Base-by-base conservation (phyloP, 2,888 invertebrate genomes). In the Ophioninae sp. region DNA sequence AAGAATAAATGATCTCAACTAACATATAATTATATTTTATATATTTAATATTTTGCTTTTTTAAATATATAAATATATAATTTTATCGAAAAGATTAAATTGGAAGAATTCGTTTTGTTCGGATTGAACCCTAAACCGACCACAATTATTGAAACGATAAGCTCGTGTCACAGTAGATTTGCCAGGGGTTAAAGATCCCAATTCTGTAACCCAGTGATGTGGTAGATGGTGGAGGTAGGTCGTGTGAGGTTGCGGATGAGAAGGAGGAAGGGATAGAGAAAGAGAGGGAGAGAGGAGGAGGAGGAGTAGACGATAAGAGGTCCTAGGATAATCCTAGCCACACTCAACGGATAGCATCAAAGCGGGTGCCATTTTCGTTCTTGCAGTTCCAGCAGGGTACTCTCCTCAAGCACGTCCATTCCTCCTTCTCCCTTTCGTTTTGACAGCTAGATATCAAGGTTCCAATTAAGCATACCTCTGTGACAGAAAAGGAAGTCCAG, bases 381-480 rank as follows among this genome's bases (percentile, higher is more conserved):
- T 83, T 68, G 77, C 76, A 82, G 83, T 81, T 84, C 82, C 77
- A 64, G 59, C 79, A 83, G 82, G n/a, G 64, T 72, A 72, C 83
- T 72, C 77, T 73, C 61, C 76, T 72, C 80, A 69, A 62, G 59
- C 50, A 23, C 13, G 21, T 21, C 21, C 8, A 23, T 70, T 44
- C 21, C 13, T 23, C 41, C 23, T 62, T 21, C 21, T 50, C 80
- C 84, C 81, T 83, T 10, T 75, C 67, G 85, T 87, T 88, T 89
- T 87, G 85, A 85, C 39, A 84, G 81, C 81, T 65, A 72, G 83
- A 88, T 87, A 89, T 87, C 85, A 85, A 87, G 86, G 83, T 85
- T 86, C 81, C 85, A 87, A 90, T 89, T 89, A 87, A 86, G 85
- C 84, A 81, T 75, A 70, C 64, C 70, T 70, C 62, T 78, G 50